phyloP scores from a whole-genome alignment of 2,797 vertebrate genomes.

The Siniperca obscura region DNA sequence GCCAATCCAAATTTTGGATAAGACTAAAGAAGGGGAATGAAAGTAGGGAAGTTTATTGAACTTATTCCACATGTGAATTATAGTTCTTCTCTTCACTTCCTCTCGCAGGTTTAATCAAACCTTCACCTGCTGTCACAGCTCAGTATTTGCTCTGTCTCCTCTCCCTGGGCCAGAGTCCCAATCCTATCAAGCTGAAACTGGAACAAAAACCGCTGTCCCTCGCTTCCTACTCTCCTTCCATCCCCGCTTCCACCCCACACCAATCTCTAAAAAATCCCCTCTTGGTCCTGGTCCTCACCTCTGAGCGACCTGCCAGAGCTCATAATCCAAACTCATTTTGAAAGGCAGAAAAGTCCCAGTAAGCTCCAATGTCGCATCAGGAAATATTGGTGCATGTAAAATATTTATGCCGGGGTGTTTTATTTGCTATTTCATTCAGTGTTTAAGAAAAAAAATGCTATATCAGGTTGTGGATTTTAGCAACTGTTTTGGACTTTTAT shows the following conservation, averaged over 20 bases:
- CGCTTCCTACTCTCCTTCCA: conserved; percentile 9
- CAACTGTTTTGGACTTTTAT: conserved; percentile 41
- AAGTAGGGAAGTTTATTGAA: conserved; percentile 13
- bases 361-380: conserved; percentile 51
- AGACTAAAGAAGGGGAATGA: conserved; percentile 10
- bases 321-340: conserved; percentile 70
- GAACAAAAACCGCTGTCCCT: conserved; percentile 60
- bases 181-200: conserved; percentile 65
- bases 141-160: conserved; percentile 48
- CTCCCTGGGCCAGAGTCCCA: conserved; percentile 52
- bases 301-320: conserved; percentile 62
- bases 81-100: conserved; percentile 30
- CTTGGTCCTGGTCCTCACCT: conserved; percentile 57
- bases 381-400: conserved; percentile 66
- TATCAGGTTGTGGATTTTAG: conserved; percentile 55
- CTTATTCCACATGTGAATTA: conserved; percentile 29
- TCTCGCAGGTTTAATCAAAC: conserved; percentile 42
- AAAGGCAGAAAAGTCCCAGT: conserved; percentile 49
- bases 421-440: conserved; percentile 41
- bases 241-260: conserved; percentile 15
- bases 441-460: conserved; percentile 37
- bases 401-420: conserved; percentile 60
- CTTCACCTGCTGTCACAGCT: conserved; percentile 40
- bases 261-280: conserved; percentile 43
- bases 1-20: conserved; percentile 55